Percentiles rank a stretch among this genome's conserved stretches.
These are phyloP conservation scores for Tarsius wallacei DNA, from an alignment of 2,797 vertebrate species.

Conservation along the genomic window DNA sequence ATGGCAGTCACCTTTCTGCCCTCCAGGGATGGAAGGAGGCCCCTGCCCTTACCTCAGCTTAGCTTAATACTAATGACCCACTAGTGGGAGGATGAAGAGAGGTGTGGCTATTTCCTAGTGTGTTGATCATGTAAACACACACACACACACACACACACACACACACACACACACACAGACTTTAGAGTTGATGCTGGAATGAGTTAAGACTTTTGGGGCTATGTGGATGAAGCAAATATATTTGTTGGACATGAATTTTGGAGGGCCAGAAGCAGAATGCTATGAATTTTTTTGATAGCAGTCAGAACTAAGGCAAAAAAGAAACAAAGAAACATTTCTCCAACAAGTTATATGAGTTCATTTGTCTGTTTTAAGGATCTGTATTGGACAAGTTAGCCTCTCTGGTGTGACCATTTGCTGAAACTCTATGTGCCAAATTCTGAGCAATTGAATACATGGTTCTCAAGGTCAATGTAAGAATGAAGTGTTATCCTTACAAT, in stretches of 20 bases:
- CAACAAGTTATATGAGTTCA: neutral
- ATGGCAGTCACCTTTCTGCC: neutral
- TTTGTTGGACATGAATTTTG: neutral
- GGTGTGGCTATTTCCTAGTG: neutral
- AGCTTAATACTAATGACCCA: neutral
- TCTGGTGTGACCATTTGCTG: neutral
- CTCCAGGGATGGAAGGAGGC: fast-evolving
- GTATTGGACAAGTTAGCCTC: neutral
- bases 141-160: neutral
- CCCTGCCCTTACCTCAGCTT: neutral
- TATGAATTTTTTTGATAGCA: neutral
- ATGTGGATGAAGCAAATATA: neutral
- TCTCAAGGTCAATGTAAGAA: too few relatives aligned
- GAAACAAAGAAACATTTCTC: neutral
- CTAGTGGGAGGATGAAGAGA: neutral
- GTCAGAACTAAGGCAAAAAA: neutral
- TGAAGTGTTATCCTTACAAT: neutral
- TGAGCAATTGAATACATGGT: neutral
- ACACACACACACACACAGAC: neutral
- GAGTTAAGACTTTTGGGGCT: neutral
- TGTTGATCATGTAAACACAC: neutral
- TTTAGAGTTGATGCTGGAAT: neutral
- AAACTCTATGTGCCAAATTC: neutral
- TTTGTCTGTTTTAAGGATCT: neutral
- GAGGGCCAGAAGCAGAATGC: neutral